phyloP scores from a whole-genome alignment of 2,888 invertebrate species.

The Xylocampa areola region DNA sequence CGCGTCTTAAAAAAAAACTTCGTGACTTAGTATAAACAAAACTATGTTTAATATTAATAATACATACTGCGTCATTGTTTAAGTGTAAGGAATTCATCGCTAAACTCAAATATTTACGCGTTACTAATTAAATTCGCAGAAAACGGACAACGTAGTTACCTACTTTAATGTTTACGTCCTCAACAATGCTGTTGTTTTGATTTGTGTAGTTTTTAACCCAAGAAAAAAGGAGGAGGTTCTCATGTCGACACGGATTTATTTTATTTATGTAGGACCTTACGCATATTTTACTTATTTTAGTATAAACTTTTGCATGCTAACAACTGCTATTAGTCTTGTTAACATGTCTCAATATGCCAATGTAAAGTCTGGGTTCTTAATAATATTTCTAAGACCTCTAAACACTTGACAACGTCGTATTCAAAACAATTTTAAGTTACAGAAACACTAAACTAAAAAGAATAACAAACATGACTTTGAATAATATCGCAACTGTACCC shows the following conservation, averaged over 20 bases:
- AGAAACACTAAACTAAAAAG: too few relatives aligned
- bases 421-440: slow-evolving; percentile 5
- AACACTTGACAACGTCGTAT: slow-evolving; percentile 14
- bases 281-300: too few relatives aligned
- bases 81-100: slow-evolving; percentile 30
- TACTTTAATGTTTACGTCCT: slow-evolving; percentile 18
- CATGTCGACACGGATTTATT: too few relatives aligned
- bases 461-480: too few relatives aligned
- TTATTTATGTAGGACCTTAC: too few relatives aligned
- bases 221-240: too few relatives aligned
- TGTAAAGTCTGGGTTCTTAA: slow-evolving; percentile 31
- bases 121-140: slow-evolving; percentile 51
- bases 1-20: too few relatives aligned
- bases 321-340: slow-evolving; percentile 9
- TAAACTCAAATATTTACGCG: slow-evolving; percentile 20
- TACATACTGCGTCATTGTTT: slow-evolving; percentile 12
- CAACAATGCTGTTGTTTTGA: slow-evolving; percentile 12
- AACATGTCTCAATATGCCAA: slow-evolving; percentile 31
- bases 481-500: too few relatives aligned
- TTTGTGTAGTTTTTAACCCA: slow-evolving; percentile 6
- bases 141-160: slow-evolving; percentile 38
- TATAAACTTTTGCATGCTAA: too few relatives aligned
- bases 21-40: slow-evolving; percentile 28
- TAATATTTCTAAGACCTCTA: slow-evolving; percentile 25
- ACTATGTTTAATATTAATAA: slow-evolving; percentile 21